Base-by-base conservation (phyloP, 2,113 vertebrate genomes). In the Sphaerodactylus townsendi region DNA sequence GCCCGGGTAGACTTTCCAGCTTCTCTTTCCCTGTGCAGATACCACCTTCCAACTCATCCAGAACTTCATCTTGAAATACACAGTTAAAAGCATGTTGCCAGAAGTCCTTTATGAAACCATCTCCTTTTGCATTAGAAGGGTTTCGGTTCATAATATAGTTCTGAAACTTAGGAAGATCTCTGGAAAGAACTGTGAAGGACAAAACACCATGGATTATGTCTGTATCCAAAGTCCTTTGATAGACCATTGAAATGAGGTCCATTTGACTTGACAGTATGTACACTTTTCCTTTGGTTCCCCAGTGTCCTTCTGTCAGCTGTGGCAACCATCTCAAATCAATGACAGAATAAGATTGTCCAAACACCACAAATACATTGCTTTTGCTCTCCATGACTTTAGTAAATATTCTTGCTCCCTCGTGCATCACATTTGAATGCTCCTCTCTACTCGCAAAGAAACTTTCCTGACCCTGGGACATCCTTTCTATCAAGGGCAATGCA, bases 401-500 rank as follows among this genome's bases (percentile, higher is more conserved):
- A 62, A 33, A 19, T 72, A n/a, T 14, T 44, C 33, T 62, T 2
- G 1, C 17, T 3, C 37, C 68, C 0, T 59, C 3, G 17, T 68
- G 5, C 3, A 66, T 11, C 1, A 19, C 7, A 1, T 10, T 33
- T 2, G 2, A 3, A 30, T 39, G 3, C 37, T n/a, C n/a, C n/a
- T n/a, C n/a, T n/a, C 35, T 15, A 21, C 10, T 8, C 2, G 37
- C 3, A 17, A 65, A 64, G 30, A n/a, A n/a, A n/a, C n/a, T n/a
- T n/a, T n/a, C 1, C 4, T 30, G 28, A 6, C 5, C n/a, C 1
- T 76, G 33, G 62, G 23, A 19, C 28, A 8, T 68, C 33, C n/a
- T 83, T 76, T 68, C 72, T 39, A 76, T 35, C 44, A 53, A n/a
- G 65, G 33, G 59, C 62, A 68, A 83, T 37, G 30, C 82, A 83